Evolutionary conservation across 2,113 vertebrate species (phyloP), one percentile per base, ranked within the genome.

Genomic region (Pterocles orientalis): DNA sequence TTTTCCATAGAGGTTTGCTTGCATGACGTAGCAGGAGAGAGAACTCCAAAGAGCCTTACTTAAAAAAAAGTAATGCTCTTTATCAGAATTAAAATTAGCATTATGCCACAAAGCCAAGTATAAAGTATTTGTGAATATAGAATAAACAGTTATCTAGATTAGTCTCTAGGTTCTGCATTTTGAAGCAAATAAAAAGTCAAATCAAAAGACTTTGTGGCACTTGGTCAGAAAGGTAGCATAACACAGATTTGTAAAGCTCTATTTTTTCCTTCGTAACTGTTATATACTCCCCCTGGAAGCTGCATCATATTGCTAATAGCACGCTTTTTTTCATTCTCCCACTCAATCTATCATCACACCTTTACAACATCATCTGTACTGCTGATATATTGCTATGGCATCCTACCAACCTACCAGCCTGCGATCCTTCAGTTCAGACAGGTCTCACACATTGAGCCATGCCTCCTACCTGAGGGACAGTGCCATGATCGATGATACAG

Each of bases 391-490:
- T 97, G 96, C 95, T 98, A 82, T 97, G 97, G 87, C 97, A 97
- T 93, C 96, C 94, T 91, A 96, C 97, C 97, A 97, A 98, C 98
- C 97, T 95, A 82, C 96, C 98, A 98, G 98, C 98, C 98, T 99
- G 88, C 98, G 98, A 62, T 98, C 98, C 98, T 98, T 98, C 98
- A 99, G 99, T 98, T 99, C 98, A 62, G 99, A 99, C 98, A 98
- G 99, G 98, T 99, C 99, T 56, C 99, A 99, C 98, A 99, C 99
- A 0, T 97, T 99, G 96, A 99, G 99, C 97, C 99, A 99, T 78
- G 97, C 98, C 82, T 99, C 98, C 88, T 99, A 99, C 97, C 98
- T 98, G 97, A 98, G 99, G 21, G 99, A 99, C 92, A 98, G 98
- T 23, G 96, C 97, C 88, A 96, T 99, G 98, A 98, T 99, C 50